These are phyloP conservation scores for Cactoblastis cactorum DNA, from an alignment of 2,888 invertebrate genomes.

Conservation along the genomic window DNA sequence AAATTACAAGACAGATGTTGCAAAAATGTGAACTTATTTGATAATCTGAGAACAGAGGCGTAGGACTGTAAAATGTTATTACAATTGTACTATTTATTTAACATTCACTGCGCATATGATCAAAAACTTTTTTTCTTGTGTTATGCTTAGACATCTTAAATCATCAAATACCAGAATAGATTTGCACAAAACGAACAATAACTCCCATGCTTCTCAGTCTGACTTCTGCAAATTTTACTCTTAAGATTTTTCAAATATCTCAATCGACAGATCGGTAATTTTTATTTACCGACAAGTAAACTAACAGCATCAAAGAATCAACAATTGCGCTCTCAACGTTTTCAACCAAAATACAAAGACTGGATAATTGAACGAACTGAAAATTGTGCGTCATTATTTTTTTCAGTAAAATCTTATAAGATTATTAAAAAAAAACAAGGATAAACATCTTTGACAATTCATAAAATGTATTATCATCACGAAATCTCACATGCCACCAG, in stretches of 20 bases:
- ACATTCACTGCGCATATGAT: no score
- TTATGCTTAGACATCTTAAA: no score
- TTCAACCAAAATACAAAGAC: no score
- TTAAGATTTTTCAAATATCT: not conserved
- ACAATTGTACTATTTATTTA: not conserved
- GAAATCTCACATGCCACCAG: no score
- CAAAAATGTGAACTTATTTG: not conserved
- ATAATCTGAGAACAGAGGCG: not conserved
- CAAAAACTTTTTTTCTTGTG: no score
- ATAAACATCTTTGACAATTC: no score
- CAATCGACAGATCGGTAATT: not conserved
- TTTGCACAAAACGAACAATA: slow-evolving; percentile 23
- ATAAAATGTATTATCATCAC: no score
- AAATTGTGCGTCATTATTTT: not conserved
- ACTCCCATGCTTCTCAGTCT: slow-evolving; percentile 20
- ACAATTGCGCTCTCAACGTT: no score
- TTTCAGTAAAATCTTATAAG: no score
- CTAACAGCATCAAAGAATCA: not conserved
- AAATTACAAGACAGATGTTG: not conserved
- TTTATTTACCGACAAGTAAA: not conserved
- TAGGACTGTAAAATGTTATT: not conserved
- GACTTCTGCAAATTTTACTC: slow-evolving; percentile 3
- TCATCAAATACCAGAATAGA: slow-evolving; percentile 32
- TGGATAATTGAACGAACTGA: not conserved
- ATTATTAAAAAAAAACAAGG: no score